phyloP scores from a whole-genome alignment of 2,888 invertebrate genomes.

The Nymphalis c-album region DNA sequence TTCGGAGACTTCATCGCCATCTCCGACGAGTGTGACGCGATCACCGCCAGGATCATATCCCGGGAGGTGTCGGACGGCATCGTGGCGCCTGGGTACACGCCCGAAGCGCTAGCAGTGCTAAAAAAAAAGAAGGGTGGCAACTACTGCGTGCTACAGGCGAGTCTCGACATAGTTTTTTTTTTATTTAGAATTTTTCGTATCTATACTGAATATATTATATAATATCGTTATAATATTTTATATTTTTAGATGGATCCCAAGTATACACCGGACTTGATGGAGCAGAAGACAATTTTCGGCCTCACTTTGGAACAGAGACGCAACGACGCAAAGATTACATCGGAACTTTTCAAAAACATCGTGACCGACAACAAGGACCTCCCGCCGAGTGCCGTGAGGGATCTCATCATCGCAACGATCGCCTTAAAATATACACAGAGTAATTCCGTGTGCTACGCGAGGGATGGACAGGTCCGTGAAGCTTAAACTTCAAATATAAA shows the following conservation, averaged over 20 bases:
- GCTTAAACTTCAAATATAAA: neutral
- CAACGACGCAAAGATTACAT: conserved; percentile 92
- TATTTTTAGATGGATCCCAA: conserved; percentile 88
- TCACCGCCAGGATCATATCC: conserved; percentile 95
- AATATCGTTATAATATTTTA: neutral
- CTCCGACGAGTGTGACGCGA: conserved; percentile 93
- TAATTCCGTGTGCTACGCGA: conserved; percentile 98
- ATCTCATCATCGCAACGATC: conserved; percentile 97
- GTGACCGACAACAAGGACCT: conserved; percentile 87
- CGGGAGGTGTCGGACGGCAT: conserved; percentile 99
- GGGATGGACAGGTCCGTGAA: conserved; percentile 88
- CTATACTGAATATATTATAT: too few species aligned
- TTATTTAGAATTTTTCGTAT: too few species aligned
- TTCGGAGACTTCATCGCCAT: conserved; percentile 99
- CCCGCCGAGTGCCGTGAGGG: conserved; percentile 89
- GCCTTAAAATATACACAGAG: conserved; percentile 99
- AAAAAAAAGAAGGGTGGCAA: conserved; percentile 97
- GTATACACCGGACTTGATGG: conserved; percentile 90
- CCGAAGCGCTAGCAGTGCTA: conserved; percentile 91
- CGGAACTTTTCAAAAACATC: conserved; percentile 89
- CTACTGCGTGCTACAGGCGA: conserved; percentile 92
- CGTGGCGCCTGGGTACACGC: conserved; percentile 94
- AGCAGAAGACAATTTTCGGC: conserved; percentile 84
- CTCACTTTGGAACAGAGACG: conserved; percentile 87
- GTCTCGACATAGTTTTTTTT: conserved; percentile 1